Conservation (phyloP, 2,797 vertebrate species). For the Tachyglossus aculeatus region DNA sequence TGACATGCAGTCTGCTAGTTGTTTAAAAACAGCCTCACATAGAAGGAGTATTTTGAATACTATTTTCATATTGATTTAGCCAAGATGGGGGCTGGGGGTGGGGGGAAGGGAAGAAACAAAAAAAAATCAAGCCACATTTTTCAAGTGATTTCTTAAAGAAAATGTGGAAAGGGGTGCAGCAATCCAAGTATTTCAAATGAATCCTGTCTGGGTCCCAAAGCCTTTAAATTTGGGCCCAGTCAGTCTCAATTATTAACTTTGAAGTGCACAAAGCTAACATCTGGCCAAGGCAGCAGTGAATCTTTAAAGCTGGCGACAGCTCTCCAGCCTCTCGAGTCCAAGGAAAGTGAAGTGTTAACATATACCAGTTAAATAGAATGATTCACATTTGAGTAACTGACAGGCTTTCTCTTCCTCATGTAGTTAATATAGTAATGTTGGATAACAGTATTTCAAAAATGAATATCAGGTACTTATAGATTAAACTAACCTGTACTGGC, state of each 20-base stretch:
- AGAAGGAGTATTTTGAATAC: neutral
- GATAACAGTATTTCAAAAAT: constrained; percentile 77
- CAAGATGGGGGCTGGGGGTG: too few species aligned
- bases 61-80: too few species aligned
- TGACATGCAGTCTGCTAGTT: neutral
- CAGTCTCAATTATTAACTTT: constrained; percentile 7
- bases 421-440: constrained; percentile 74
- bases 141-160: too few species aligned
- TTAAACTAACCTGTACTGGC: constrained; percentile 96
- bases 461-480: constrained; percentile 94
- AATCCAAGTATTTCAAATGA: neutral
- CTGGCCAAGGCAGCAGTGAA: constrained; percentile 17
- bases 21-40: constrained; percentile 2
- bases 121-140: neutral
- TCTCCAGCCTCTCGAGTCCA: constrained; percentile 36
- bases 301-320: constrained; percentile 10
- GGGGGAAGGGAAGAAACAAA: constrained; percentile 2
- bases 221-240: constrained; percentile 8
- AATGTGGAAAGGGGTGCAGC: too few species aligned
- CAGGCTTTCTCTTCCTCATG: constrained; percentile 65
- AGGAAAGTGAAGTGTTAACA: constrained; percentile 12
- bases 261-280: constrained; percentile 9
- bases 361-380: constrained; percentile 34
- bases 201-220: neutral
- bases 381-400: constrained; percentile 70